Evolutionary conservation across 1,140 invertebrate genomes (phyloP), one percentile per base, ranked within the genome.

Genomic region (Delia radicum): DNA sequence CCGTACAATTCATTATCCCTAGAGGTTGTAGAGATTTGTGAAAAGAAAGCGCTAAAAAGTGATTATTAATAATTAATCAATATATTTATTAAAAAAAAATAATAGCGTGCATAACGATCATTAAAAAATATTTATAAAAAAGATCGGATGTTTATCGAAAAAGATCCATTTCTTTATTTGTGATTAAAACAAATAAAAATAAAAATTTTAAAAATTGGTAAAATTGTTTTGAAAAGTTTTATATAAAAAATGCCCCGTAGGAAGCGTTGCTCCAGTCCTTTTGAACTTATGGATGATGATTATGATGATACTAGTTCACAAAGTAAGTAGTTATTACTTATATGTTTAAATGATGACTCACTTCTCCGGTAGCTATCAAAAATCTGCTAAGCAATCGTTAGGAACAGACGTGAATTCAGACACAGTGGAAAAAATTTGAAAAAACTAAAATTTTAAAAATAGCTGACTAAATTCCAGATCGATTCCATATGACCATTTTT

Each of bases 281-380:
- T 84, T 77, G 84, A 85, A 33, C 21, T 79, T n/a, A 82, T 79
- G 65, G 84, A 86, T 33, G 84, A 86, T 73, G 84, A 86, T 24
- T 86, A 80, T 21, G 82, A 86, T 69, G 84, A 86, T 78, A 79
- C 79, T 26, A 83, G 81, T 33, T 85, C 82, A 7, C 82, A 85
- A 21, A 83, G 84, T 79, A 77, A 42, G 77, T 75, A 26, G 6
- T 31, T 67, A 2, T 0, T 12, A 33, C 8, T 37, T 33, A 12
- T 1, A 37, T 37, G 8, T 37, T 3, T 37, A 1, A 37, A 37
- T 24, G 0, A 15, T n/a, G n/a, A n/a, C n/a, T n/a, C n/a, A n/a
- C n/a, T n/a, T n/a, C n/a, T n/a, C n/a, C n/a, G n/a, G n/a, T n/a
- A n/a, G n/a, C n/a, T n/a, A n/a, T n/a, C n/a, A n/a, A n/a, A n/a